Base-by-base conservation (phyloP, 2,888 invertebrate species). In the Cyclophora albipunctata region DNA sequence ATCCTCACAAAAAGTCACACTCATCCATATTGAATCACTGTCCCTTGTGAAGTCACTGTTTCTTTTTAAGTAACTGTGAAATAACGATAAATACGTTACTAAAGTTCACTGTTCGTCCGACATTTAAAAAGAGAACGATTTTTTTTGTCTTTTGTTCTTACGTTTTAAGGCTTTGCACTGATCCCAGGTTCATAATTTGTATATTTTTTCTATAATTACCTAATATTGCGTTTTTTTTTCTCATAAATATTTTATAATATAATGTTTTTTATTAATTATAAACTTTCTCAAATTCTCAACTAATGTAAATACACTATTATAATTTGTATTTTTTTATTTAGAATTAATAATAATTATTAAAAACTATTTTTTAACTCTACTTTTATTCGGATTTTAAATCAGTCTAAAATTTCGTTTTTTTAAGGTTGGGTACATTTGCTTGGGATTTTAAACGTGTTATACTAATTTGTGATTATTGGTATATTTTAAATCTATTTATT, bases 281-380 rank as follows among this genome's bases (percentile, higher is more conserved):
- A 88, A 88, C 84, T 87, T 85, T 88, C 82, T 86, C 83, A 88
- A 88, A 87, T 84, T 67, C 60, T 87, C 87, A 88, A 88, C 88
- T 88, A 88, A 87, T 87, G 88, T 88, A 88, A 87, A 88, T 88
- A 87, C 81, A 73, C 83, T 86, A 75, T 84, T 71, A 78, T 72
- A 67, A 48, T 70, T 72, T 69, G 67, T 55, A 62, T 64, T 54
- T 57, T 57, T 20, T 20, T 20, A 20, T 20, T 52, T 48, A 51
- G 37, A 37, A 37, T 37, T 37, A 37, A 37, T 37, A 37, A 37
- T 37, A 2, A 37, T 37, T 37, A 5, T 37, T 37, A 37, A 5
- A 37, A 37, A 43, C 43, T 43, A 33, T 43, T 43, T 43, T 55
- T 55, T 54, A 50, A 66, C 73, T 20, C 20, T 75, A 61, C 75